Percentiles rank a stretch among this genome's conserved stretches.
phyloP scores from a whole-genome alignment of 2,888 invertebrate genomes.

The Hypena proboscidalis region DNA sequence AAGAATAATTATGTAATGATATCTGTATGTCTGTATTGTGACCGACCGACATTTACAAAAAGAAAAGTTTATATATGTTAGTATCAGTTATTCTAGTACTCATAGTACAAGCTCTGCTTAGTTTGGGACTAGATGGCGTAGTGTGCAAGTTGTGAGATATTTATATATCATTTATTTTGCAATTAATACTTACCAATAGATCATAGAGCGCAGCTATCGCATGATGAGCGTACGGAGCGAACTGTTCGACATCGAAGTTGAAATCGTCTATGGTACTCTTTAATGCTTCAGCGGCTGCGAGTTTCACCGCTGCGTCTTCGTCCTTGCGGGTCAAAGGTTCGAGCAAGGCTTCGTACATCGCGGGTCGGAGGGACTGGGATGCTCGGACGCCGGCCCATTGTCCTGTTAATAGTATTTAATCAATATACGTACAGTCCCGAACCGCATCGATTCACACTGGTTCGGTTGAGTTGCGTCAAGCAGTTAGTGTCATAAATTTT shows the following conservation, averaged over 20 bases:
- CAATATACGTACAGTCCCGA: neutral
- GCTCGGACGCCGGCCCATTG: conserved; percentile 94
- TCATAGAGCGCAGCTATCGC: conserved; percentile 92
- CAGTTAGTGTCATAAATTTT: too few relatives aligned
- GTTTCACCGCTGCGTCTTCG: conserved; percentile 95
- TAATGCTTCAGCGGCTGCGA: conserved; percentile 94
- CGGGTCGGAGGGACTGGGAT: conserved; percentile 90
- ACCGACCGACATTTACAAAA: too few relatives aligned
- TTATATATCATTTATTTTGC: too few relatives aligned
- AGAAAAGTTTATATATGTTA: too few relatives aligned
- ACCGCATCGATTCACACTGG: too few relatives aligned
- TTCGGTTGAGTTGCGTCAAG: too few relatives aligned
- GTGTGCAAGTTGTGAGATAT: too few relatives aligned
- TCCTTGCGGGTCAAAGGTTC: conserved; percentile 86
- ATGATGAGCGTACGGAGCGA: conserved; percentile 92
- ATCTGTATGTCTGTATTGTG: too few relatives aligned
- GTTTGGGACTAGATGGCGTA: too few relatives aligned
- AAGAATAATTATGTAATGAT: too few relatives aligned
- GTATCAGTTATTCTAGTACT: too few relatives aligned
- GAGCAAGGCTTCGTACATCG: conserved; percentile 91
- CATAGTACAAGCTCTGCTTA: too few relatives aligned
- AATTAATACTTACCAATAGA: conserved; percentile 86
- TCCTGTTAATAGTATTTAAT: conserved; percentile 53
- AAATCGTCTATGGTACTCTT: conserved; percentile 95
- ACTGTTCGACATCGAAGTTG: conserved; percentile 94